Evolutionary conservation across 2,113 vertebrate genomes (phyloP).

Genomic region (Petrocephalus microphthalmus): DNA sequence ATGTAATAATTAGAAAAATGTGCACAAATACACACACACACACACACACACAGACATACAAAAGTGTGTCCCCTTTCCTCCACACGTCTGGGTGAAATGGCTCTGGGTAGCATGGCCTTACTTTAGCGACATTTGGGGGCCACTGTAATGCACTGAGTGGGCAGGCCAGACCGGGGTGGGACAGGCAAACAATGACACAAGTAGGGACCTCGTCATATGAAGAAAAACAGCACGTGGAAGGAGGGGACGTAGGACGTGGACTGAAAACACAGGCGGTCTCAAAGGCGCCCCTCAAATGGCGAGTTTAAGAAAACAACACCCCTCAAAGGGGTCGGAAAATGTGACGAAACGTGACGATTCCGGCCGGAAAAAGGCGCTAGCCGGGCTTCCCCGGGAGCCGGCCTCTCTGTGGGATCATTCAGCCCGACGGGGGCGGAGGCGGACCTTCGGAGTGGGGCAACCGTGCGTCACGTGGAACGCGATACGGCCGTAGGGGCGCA

Average conservation of each 20-base stretch:
- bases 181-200: neutral
- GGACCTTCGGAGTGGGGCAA: neutral
- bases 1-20: neutral
- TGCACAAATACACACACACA: neutral
- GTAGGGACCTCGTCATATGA: neutral
- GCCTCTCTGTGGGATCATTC: neutral
- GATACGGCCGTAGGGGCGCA: neutral
- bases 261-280: constrained; percentile 4
- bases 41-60: neutral
- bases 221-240: neutral
- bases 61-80: neutral
- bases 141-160: neutral
- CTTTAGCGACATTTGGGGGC: neutral
- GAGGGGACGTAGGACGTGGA: neutral
- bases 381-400: constrained; percentile 25
- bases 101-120: neutral
- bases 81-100: neutral
- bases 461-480: neutral
- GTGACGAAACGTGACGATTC: constrained; percentile 31
- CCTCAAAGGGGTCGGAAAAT: constrained; percentile 23
- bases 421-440: neutral
- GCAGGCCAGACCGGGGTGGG: neutral
- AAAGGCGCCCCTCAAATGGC: constrained; percentile 4
- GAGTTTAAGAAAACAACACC: constrained; percentile 18
- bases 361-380: constrained; percentile 30